These are phyloP conservation scores for Porites cylindrica DNA, from an alignment of 92 coral and sea anemone genomes.

Conservation along the genomic window DNA sequence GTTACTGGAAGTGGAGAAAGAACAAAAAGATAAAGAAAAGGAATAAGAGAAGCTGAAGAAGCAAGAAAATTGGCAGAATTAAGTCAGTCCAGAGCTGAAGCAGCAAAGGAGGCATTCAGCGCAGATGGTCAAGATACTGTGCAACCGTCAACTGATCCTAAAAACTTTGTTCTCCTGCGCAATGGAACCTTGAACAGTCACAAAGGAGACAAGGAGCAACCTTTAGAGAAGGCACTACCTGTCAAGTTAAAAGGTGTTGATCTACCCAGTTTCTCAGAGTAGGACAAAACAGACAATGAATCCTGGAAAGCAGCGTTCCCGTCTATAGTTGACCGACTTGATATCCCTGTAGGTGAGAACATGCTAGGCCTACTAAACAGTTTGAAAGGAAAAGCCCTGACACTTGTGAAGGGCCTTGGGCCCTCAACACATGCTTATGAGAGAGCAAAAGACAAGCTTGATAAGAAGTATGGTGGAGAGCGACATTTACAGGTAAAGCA, in stretches of 20 bases:
- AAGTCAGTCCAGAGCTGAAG: conserved; percentile 51
- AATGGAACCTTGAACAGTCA: not conserved
- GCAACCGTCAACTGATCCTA: not conserved
- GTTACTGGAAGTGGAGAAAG: conserved; percentile 38
- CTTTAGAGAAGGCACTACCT: not conserved
- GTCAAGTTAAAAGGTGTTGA: not conserved
- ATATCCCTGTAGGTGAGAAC: too few relatives aligned
- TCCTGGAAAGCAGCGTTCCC: not conserved
- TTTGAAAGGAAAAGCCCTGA: not conserved
- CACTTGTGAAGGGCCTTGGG: too few relatives aligned
- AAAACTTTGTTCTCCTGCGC: not conserved
- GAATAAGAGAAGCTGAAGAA: conserved; percentile 42
- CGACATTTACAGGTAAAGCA: too few relatives aligned
- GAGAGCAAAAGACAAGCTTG: too few relatives aligned
- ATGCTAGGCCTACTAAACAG: not conserved
- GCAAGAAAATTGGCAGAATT: conserved; percentile 49
- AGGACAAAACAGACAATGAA: not conserved
- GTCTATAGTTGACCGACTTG: too few relatives aligned
- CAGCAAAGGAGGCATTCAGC: not conserved
- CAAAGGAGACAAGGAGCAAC: not conserved
- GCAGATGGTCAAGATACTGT: not conserved
- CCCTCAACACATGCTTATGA: too few relatives aligned
- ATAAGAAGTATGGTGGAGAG: too few relatives aligned
- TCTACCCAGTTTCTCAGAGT: not conserved
- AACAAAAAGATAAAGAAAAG: conserved; percentile 53